Evolutionary conservation across 2,797 vertebrate genomes (phyloP).

Genomic region (Anableps anableps): DNA sequence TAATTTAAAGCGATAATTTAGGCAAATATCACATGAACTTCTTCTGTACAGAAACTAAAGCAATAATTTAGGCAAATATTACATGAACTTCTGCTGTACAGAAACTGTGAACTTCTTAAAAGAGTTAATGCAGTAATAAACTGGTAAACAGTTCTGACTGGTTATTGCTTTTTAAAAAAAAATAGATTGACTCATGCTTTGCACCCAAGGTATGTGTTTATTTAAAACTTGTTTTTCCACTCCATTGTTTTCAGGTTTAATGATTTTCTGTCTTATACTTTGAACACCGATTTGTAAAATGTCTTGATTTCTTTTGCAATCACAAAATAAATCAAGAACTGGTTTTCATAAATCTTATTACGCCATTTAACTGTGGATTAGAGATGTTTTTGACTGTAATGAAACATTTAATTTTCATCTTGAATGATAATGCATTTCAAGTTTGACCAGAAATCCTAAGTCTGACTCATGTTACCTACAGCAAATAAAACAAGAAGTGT

Average conservation of each 20-base stretch:
- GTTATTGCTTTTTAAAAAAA: neutral
- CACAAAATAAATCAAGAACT: too few species aligned
- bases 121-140: neutral
- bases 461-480: neutral
- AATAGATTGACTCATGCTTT: neutral
- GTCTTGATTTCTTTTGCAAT: neutral
- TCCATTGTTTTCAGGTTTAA: too few species aligned
- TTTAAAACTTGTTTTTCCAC: neutral
- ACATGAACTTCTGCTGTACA: neutral
- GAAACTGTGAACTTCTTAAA: neutral
- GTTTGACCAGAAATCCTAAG: neutral
- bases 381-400: neutral
- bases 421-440: neutral
- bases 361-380: neutral
- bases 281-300: neutral
- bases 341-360: neutral
- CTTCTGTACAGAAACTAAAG: too few species aligned
- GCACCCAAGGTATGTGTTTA: neutral
- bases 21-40: neutral
- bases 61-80: neutral
- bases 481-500: neutral
- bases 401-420: neutral
- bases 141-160: neutral
- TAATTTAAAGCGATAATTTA: neutral
- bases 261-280: too few species aligned